Evolutionary conservation across 1,140 invertebrate genomes (phyloP).

Genomic region (Cydia amplana): DNA sequence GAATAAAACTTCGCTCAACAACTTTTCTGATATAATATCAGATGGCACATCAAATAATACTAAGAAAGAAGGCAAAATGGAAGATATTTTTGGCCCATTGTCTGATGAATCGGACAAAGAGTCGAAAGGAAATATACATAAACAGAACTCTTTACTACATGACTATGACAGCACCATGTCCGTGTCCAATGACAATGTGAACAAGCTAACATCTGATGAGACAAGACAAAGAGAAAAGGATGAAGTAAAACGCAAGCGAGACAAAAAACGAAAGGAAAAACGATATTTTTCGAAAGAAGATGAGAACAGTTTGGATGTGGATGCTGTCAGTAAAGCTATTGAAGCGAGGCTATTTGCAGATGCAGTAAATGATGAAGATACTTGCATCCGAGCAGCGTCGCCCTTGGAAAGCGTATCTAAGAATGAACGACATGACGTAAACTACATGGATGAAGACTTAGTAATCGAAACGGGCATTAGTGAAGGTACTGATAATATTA

Average conservation of each 20-base stretch:
- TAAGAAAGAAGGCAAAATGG: conserved; percentile 88
- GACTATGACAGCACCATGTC: conserved; percentile 45
- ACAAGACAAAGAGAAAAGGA: conserved; percentile 75
- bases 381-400: conserved; percentile 52
- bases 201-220: conserved; percentile 55
- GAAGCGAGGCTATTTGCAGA: conserved; percentile 88
- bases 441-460: conserved; percentile 70
- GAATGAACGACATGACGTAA: conserved; percentile 79
- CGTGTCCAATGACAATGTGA: conserved; percentile 41
- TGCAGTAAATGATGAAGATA: conserved; percentile 62
- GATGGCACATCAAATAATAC: conserved; percentile 59
- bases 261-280: conserved; percentile 86
- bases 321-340: conserved; percentile 88
- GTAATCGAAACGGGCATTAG: conserved; percentile 36
- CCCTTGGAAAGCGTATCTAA: conserved; percentile 61
- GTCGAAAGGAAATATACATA: conserved; percentile 38
- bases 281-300: conserved; percentile 80
- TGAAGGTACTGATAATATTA: conserved; percentile 16
- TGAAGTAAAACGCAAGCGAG: conserved; percentile 81
- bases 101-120: conserved; percentile 85
- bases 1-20: conserved; percentile 76
- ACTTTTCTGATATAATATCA: conserved; percentile 49
- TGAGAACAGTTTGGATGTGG: conserved; percentile 89
- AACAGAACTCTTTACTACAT: conserved; percentile 47
- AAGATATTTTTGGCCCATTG: conserved; percentile 92